phyloP scores from a whole-genome alignment of 2,113 vertebrate genomes.

The Chionis minor region DNA sequence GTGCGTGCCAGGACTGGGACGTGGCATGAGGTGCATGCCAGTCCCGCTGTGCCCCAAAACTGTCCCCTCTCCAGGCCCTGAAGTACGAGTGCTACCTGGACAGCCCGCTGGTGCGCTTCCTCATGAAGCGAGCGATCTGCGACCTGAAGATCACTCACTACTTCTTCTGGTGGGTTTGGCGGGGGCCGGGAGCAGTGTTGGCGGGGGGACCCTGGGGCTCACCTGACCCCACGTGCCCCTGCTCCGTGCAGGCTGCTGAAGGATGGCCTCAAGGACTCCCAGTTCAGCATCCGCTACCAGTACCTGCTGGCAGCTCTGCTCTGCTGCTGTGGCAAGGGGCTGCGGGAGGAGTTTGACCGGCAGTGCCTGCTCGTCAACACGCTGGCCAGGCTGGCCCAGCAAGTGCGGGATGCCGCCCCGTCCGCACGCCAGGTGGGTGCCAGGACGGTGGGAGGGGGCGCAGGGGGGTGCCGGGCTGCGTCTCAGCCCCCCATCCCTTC shows the following conservation, averaged over 20 bases:
- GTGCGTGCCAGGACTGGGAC: rapidly evolving
- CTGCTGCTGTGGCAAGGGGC: conserved; percentile 90
- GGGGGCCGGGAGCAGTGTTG: rapidly evolving
- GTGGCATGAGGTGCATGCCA: rapidly evolving
- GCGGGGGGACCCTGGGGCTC: no score
- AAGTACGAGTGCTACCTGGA: conserved; percentile 99
- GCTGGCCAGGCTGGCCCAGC: conserved; percentile 86
- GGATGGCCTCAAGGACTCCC: conserved; percentile 92
- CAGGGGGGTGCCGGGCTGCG: no score
- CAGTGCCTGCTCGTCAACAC: conserved; percentile 91
- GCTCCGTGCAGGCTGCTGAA: conserved; percentile 85
- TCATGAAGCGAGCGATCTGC: conserved; percentile 89
- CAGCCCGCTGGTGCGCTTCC: conserved; percentile 93
- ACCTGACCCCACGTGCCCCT: rapidly evolving
- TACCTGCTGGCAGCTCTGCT: conserved; percentile 91
- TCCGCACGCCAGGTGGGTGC: conserved; percentile 85
- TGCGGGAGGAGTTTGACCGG: conserved; percentile 91
- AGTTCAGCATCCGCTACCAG: conserved; percentile 97
- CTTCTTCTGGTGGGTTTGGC: conserved; percentile 89
- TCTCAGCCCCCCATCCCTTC: not conserved
- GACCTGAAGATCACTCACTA: conserved; percentile 93
- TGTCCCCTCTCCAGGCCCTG: conserved; percentile 78
- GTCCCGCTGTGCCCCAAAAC: not conserved
- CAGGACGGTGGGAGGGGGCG: rapidly evolving
- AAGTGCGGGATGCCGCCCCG: conserved; percentile 83